A percentile compares a stretch with the other conserved stretches of the same genome.
Evolutionary conservation across 2,888 invertebrate genomes (phyloP).

Genomic region (Diaphora mendica): DNA sequence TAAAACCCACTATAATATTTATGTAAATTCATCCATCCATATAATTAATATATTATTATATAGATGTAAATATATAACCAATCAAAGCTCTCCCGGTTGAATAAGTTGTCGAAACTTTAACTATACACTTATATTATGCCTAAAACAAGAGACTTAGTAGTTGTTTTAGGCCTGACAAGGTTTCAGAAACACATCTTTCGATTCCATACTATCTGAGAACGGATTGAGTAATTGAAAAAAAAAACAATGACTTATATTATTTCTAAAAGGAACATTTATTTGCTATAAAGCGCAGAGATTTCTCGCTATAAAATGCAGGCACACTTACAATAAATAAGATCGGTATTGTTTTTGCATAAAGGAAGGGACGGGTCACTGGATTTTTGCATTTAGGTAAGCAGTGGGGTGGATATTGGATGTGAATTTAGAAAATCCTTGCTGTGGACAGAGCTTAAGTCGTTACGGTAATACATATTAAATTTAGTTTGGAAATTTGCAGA

Average conservation of each 20-base stretch:
- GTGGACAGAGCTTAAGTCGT: not conserved
- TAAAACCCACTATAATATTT: not conserved
- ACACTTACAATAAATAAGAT: conserved; percentile 5
- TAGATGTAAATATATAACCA: not conserved
- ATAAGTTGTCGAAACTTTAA: conserved; percentile 2
- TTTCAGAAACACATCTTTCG: conserved; percentile 6
- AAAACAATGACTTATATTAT: conserved; percentile 8
- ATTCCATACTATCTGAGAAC: not conserved
- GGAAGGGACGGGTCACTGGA: not conserved
- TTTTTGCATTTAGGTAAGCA: conserved; percentile 5
- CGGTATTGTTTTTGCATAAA: conserved; percentile 10
- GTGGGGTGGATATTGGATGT: not conserved
- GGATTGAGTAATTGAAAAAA: not conserved
- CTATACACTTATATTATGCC: not conserved
- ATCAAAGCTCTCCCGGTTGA: not conserved
- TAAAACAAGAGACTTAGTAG: not conserved
- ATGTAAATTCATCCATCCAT: not conserved
- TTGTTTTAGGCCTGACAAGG: conserved; percentile 21
- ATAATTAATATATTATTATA: not conserved
- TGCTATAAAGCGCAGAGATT: conserved; percentile 7
- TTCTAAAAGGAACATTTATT: conserved; percentile 13
- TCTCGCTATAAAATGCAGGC: conserved; percentile 9
- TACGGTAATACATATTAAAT: not conserved
- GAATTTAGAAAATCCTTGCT: not conserved
- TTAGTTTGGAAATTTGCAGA: not conserved